phyloP scores from a whole-genome alignment of 2,888 invertebrate species.

The Anorthoa munda region DNA sequence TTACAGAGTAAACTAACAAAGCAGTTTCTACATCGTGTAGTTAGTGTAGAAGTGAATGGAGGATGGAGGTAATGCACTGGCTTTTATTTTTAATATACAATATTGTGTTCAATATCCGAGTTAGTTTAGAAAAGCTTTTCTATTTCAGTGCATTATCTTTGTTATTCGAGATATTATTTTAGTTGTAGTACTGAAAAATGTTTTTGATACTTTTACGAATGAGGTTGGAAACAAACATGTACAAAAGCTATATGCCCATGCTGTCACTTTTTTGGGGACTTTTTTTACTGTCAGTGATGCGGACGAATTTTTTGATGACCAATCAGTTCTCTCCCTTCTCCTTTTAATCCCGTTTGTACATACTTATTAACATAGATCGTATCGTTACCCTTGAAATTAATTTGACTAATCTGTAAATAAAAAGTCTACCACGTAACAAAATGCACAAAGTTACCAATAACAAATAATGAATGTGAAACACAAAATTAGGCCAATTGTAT shows the following conservation, averaged over 20 bases:
- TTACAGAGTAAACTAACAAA: conserved; percentile 50
- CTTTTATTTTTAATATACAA: conserved; percentile 51
- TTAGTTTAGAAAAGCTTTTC: conserved; percentile 28
- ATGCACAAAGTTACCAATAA: background rate
- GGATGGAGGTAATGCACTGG: conserved; percentile 41
- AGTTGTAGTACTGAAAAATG: background rate
- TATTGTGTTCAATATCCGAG: conserved; percentile 40
- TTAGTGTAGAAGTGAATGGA: conserved; percentile 33
- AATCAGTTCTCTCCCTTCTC: no score
- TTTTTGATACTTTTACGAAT: background rate
- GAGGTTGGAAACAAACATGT: background rate
- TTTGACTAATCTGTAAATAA: no score
- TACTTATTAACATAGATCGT: no score
- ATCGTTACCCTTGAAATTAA: no score
- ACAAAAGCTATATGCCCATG: no score
- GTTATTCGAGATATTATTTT: conserved; percentile 1
- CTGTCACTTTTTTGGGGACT: no score
- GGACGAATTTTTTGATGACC: no score
- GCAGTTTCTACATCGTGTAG: conserved; percentile 30
- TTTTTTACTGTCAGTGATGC: no score
- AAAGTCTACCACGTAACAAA: background rate
- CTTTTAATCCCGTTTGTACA: no score
- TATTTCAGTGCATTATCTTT: conserved; percentile 6
- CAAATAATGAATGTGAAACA: conserved; percentile 1
- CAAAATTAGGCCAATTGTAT: conserved; percentile 45